Base-by-base conservation (phyloP, 2,113 vertebrate species). In the Pollimyrus isidori region DNA sequence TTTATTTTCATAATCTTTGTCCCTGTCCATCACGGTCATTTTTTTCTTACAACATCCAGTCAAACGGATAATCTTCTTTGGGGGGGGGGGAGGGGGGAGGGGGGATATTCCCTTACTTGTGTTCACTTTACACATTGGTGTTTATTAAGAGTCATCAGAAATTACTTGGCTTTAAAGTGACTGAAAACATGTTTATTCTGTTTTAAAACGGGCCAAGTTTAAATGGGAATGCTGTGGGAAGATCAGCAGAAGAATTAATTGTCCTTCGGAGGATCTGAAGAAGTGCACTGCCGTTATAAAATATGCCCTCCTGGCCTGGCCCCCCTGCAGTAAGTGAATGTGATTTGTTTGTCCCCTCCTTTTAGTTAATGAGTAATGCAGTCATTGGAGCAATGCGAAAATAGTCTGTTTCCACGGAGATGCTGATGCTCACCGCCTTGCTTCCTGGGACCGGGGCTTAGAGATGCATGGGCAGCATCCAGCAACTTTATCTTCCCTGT, bases 401-500 rank as follows among this genome's bases (percentile, higher is more conserved):
- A 88, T 56, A 50, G 87, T 42, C 48, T 53, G 65, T 88, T 88
- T 88, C 65, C 35, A 87, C 58, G 52, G 35, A 35, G 48, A 88
- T n/a, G 49, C 69, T 88, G 10, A 21, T 62, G 53, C 30, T 56
- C 9, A 45, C 10, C 3, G 21, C 56, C 26, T 1, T 30, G n/a
- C 21, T 48, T 46, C 9, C 39, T 9, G 10, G 58, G 11, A 26
- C n/a, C 3, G 42, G 23, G 82, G 30, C 19, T 62, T 48, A 26
- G 35, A 62, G 23, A 89, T 0, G 69, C 26, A 35, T 39, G 39
- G 80, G 52, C 76, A 46, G 15, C 62, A 52, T 86, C 30, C 52
- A 84, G 15, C 30, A 23, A 84, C 53, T 69, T 62, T 56, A 89
- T 46, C 45, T 35, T 69, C 42, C 45, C 46, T 58, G 39, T 73